Conservation (phyloP, 1,140 invertebrate genomes). For the Frieseomelitta varia region DNA sequence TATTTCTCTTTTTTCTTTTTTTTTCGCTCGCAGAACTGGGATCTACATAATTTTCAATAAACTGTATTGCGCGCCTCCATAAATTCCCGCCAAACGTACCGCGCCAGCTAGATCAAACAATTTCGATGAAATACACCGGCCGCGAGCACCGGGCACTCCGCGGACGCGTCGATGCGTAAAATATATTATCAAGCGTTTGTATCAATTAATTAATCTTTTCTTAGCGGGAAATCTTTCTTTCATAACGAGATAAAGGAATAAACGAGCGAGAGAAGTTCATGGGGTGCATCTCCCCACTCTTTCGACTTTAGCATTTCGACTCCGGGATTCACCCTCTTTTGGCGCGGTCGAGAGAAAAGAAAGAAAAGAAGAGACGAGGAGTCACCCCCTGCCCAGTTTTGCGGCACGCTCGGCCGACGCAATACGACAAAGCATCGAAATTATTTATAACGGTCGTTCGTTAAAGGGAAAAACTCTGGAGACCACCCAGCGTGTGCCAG, state of each 20-base stretch:
- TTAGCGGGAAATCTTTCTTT: constrained; percentile 45
- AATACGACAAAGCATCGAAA: constrained; percentile 71
- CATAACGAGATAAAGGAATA: constrained; percentile 61
- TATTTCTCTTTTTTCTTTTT: constrained; percentile 5
- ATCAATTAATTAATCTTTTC: constrained; percentile 57
- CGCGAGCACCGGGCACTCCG: neutral
- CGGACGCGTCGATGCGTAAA: constrained; percentile 28
- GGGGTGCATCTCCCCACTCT: neutral
- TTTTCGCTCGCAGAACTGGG: neutral
- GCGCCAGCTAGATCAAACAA: constrained; percentile 37
- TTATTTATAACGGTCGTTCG: constrained; percentile 79
- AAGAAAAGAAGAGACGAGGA: constrained; percentile 22
- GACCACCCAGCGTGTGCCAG: constrained; percentile 35
- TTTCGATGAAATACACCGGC: constrained; percentile 19
- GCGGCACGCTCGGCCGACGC: constrained; percentile 56
- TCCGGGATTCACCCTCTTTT: constrained; percentile 50
- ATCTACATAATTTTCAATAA: constrained; percentile 51
- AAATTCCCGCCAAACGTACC: constrained; percentile 24
- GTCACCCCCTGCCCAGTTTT: constrained; percentile 41
- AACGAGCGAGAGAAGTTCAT: constrained; percentile 34
- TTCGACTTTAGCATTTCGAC: no score
- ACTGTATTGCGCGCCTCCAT: constrained; percentile 27
- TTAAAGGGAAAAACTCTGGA: constrained; percentile 72
- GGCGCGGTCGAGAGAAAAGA: constrained; percentile 48
- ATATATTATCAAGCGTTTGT: constrained; percentile 30